A percentile compares a stretch with the other conserved stretches of the same genome.
phyloP scores from a whole-genome alignment of 1,140 invertebrate species.

The Orius laevigatus region DNA sequence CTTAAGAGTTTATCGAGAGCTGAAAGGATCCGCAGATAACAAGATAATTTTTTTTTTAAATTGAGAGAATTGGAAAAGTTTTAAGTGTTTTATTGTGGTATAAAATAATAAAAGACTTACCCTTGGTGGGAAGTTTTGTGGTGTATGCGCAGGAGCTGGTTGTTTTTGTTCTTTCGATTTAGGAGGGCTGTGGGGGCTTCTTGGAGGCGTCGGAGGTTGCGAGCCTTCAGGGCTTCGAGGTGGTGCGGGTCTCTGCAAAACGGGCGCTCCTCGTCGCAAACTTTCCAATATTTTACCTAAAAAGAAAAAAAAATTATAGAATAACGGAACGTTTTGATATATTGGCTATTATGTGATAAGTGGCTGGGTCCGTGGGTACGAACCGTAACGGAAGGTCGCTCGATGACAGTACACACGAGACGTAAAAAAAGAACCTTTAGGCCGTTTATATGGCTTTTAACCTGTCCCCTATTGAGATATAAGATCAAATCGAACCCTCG shows the following conservation, averaged over 20 bases:
- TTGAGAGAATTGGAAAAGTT: too few relatives aligned
- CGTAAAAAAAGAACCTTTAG: not conserved
- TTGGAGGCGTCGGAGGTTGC: slow-evolving; percentile 20
- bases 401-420: slow-evolving; percentile 7
- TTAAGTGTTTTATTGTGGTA: too few relatives aligned
- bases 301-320: slow-evolving; percentile 14
- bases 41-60: too few relatives aligned
- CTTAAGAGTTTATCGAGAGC: too few relatives aligned
- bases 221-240: slow-evolving; percentile 11
- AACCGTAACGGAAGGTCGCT: slow-evolving; percentile 2
- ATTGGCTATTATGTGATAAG: slow-evolving; percentile 2
- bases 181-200: slow-evolving; percentile 14
- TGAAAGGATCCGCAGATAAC: too few relatives aligned
- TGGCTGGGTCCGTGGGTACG: slow-evolving; percentile 6
- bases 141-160: too few relatives aligned
- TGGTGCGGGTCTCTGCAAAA: not conserved
- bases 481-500: too few relatives aligned
- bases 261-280: slow-evolving; percentile 13
- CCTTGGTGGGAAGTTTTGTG: too few relatives aligned
- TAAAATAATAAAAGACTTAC: too few relatives aligned
- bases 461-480: slow-evolving; percentile 9
- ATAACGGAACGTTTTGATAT: slow-evolving; percentile 2
- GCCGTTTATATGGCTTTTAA: slow-evolving; percentile 22
- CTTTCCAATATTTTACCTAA: slow-evolving; percentile 22
- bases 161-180: not conserved